phyloP scores from a whole-genome alignment of 2,888 invertebrate genomes.

The Loripinus fragilis region DNA sequence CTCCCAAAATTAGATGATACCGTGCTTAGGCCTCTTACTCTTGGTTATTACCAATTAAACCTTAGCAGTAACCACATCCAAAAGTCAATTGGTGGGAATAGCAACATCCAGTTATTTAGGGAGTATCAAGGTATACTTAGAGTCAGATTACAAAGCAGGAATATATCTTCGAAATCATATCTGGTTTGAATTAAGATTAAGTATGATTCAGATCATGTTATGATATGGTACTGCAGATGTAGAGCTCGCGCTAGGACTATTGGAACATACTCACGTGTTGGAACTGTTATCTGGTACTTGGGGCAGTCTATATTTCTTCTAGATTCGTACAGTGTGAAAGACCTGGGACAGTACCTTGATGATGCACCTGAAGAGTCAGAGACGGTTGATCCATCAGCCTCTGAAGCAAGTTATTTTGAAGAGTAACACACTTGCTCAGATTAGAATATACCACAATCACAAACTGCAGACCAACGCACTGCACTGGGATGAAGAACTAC shows the following conservation, averaged over 20 bases:
- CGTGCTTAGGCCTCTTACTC: conserved; percentile 35
- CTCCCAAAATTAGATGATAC: conserved; percentile 43
- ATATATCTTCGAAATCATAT: conserved; percentile 37
- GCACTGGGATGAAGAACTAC: too few relatives aligned
- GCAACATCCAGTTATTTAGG: conserved; percentile 22
- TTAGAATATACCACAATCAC: too few relatives aligned
- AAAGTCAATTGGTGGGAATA: conserved; percentile 34
- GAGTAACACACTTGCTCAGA: too few relatives aligned
- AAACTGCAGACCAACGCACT: too few relatives aligned
- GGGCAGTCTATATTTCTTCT: not conserved
- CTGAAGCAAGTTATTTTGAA: too few relatives aligned
- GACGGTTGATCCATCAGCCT: conserved; percentile 34
- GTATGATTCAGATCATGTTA: conserved; percentile 20
- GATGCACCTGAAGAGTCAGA: conserved; percentile 30
- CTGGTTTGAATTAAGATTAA: conserved; percentile 41
- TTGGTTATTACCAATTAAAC: conserved; percentile 43
- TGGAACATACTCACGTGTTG: conserved; percentile 41
- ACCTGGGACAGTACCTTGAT: conserved; percentile 30
- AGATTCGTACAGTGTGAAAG: conserved; percentile 32
- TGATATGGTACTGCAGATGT: conserved; percentile 48
- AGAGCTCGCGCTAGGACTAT: conserved; percentile 38
- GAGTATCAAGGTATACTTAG: conserved; percentile 29
- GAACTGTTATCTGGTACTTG: conserved; percentile 43
- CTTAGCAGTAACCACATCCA: conserved; percentile 40
- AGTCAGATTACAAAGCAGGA: conserved; percentile 38